phyloP scores from a whole-genome alignment of 2,797 vertebrate genomes.

The Brachyalestes nurse region DNA sequence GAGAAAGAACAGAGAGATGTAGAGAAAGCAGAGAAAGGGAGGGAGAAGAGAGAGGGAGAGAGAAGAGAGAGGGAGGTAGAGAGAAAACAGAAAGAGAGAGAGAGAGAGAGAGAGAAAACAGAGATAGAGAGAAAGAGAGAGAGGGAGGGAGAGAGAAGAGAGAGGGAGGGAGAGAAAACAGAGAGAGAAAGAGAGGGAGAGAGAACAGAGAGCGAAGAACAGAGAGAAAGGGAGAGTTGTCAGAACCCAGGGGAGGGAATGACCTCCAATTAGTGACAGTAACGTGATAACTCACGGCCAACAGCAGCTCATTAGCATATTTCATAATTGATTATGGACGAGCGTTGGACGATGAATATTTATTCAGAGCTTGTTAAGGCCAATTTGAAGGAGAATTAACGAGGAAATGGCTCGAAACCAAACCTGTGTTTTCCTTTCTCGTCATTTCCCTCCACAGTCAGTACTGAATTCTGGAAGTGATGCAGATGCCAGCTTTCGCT shows the following conservation, averaged over 20 bases:
- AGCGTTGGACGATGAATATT: slow-evolving; percentile 51
- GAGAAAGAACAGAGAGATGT: slow-evolving; percentile 19
- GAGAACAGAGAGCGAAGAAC: neutral
- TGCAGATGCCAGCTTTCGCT: slow-evolving; percentile 45
- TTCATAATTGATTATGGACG: slow-evolving; percentile 62
- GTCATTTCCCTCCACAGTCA: slow-evolving; percentile 7
- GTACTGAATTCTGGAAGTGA: slow-evolving; percentile 49
- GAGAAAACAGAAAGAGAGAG: too few species aligned
- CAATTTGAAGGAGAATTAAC: slow-evolving; percentile 56
- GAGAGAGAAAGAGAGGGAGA: slow-evolving; percentile 36
- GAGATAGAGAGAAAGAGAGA: too few species aligned
- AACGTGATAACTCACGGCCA: slow-evolving; percentile 57
- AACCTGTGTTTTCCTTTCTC: slow-evolving; percentile 35
- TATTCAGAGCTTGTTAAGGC: slow-evolving; percentile 53
- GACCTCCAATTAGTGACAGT: slow-evolving; percentile 63
- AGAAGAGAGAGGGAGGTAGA: too few species aligned
- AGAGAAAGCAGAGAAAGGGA: too few species aligned
- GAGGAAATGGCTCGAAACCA: slow-evolving; percentile 51
- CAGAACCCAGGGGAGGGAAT: slow-evolving; percentile 53
- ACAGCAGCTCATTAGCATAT: slow-evolving; percentile 57
- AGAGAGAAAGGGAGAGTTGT: slow-evolving; percentile 26
- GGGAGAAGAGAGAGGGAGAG: too few species aligned
- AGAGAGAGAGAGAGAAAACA: too few species aligned
- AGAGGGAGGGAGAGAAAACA: slow-evolving; percentile 22
- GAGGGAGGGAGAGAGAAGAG: too few species aligned